These are phyloP conservation scores for Cremastinae sp. DNA, from an alignment of 2,888 invertebrate genomes.

Conservation along the genomic window DNA sequence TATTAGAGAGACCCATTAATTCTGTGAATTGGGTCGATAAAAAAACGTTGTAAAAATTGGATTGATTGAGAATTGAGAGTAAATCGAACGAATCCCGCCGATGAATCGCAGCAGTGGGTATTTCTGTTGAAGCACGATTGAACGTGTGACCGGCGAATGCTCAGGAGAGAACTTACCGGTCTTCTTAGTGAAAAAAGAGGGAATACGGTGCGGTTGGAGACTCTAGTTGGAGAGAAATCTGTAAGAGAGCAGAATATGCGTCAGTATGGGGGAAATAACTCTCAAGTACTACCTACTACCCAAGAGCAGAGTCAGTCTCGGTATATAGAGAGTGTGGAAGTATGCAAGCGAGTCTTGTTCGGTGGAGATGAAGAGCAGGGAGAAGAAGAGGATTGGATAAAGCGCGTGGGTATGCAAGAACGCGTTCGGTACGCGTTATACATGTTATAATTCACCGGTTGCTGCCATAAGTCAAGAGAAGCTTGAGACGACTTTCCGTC, in stretches of 20 bases:
- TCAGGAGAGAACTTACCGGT: constrained; percentile 24
- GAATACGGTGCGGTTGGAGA: neutral
- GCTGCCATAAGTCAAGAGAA: constrained; percentile 74
- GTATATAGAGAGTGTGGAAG: constrained; percentile 30
- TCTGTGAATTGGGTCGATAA: no score
- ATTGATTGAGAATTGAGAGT: no score
- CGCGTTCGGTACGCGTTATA: constrained; percentile 74
- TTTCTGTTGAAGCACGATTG: no score
- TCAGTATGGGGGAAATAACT: constrained; percentile 6
- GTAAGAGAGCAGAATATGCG: constrained; percentile 6
- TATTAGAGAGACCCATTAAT: no score
- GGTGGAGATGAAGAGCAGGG: no score
- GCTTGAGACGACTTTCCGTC: constrained; percentile 39
- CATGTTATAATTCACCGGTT: constrained; percentile 76
- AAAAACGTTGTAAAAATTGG: no score
- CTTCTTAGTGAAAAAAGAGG: constrained; percentile 9
- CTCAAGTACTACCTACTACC: constrained; percentile 9
- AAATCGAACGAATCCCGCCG: no score
- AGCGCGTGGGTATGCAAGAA: constrained; percentile 57
- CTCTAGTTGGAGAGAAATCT: constrained; percentile 14
- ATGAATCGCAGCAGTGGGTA: no score
- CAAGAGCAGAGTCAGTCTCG: no score
- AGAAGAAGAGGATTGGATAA: constrained; percentile 56
- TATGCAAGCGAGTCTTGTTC: neutral
- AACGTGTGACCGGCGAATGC: constrained; percentile 18